Evolutionary conservation across 2,113 vertebrate genomes (phyloP).

Genomic region (Desmodus rotundus): DNA sequence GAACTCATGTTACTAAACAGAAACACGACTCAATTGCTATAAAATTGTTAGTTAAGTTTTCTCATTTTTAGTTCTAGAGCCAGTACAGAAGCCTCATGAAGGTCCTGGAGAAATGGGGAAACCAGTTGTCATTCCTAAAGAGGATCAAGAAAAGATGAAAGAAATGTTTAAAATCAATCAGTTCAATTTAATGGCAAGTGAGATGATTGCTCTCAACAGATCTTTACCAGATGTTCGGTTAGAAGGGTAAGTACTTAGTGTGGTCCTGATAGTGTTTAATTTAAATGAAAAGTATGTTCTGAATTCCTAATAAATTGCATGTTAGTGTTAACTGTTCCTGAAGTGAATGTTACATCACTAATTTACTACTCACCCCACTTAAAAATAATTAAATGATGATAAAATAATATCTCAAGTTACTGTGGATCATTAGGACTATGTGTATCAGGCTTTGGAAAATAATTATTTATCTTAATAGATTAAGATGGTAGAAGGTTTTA

Average conservation of each 20-base stretch:
- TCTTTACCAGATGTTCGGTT: constrained; percentile 96
- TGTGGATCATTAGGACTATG: not conserved
- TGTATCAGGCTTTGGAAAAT: constrained; percentile 12
- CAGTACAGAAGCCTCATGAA: constrained; percentile 90
- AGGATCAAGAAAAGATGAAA: constrained; percentile 99
- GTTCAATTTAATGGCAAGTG: constrained; percentile 99
- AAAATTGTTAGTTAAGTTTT: constrained; percentile 48
- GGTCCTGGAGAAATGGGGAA: constrained; percentile 99
- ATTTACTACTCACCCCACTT: not conserved
- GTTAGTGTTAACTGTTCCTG: not conserved
- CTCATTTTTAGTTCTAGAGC: constrained; percentile 85
- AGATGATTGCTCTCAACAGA: constrained; percentile 98
- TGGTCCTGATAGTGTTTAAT: constrained; percentile 20
- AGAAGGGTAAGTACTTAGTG: constrained; percentile 90
- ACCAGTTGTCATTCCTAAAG: constrained; percentile 96
- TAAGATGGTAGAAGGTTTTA: not conserved
- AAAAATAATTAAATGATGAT: constrained; percentile 13
- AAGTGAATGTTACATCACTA: not conserved
- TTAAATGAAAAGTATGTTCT: constrained; percentile 22
- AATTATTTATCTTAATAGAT: not conserved
- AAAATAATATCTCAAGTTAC: not conserved
- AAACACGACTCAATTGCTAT: constrained; percentile 11
- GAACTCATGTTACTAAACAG: constrained; percentile 14
- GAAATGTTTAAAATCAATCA: constrained; percentile 99
- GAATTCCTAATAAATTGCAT: not conserved